Base-by-base conservation (phyloP, 2,888 invertebrate species). In the Hirtodrosophila alboralis region DNA sequence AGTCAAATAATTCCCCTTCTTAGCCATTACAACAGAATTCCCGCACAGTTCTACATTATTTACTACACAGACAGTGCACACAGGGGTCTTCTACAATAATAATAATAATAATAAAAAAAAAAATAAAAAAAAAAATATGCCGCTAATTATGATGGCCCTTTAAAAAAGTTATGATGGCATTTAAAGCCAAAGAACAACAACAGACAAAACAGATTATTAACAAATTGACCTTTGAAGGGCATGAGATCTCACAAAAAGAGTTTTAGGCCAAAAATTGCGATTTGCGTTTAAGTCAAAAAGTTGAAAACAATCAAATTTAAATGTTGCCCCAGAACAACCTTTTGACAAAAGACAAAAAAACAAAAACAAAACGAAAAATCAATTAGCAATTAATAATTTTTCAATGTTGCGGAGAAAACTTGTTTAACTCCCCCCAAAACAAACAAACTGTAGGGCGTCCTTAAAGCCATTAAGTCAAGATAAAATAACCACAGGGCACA, bases 141-240 rank as follows among this genome's bases (percentile, higher is more conserved):
- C 57, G 76, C 62, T 85, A 85, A 78, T 78, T 78, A 79, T 83
- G 76, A 68, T 79, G 84, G 86, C 86, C 78, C 86, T 85, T 78
- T 57, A 40, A 48, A 57, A 54, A 64, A 77, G 44, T 73, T 57
- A 41, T 45, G 64, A 48, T 63, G 67, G 52, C 70, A 62, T 67
- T 67, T 67, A 41, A 47, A 34, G 9, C 14, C 21, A 21, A 18
- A 13, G n/a, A 18, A 23, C 12, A 44, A 28, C 12, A 14, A 26
- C 8, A 12, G 27, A 8, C 13, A 38, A 27, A 43, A 2, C 47
- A 43, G 38, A 37, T 52, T 34, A 47, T 40, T 31, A 40, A 27
- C 36, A 14, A 52, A 43, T 34, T 58, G 67, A 49, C 74, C 65
- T 57, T 63, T 54, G n/a, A 53, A 60, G 59, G 61, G 59, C 76